Evolutionary conservation across 2,797 vertebrate genomes (phyloP), one percentile per base, ranked within the genome.

Genomic region (Gephyroberyx darwinii): DNA sequence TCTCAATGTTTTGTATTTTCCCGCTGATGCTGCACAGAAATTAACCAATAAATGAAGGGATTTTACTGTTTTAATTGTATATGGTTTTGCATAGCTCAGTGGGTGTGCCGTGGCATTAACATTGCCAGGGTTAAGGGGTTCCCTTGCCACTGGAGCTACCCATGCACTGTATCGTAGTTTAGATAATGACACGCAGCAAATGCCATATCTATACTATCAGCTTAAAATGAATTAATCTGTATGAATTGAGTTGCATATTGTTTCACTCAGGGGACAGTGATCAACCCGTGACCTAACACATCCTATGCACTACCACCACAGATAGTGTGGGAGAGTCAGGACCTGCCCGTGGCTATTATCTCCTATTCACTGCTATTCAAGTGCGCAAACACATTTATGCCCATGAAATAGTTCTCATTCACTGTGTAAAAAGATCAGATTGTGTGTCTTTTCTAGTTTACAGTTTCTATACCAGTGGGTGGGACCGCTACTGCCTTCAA

Each of bases 31-130:
- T 72, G 33, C 20, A 65, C 70, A 51, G 33, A 41, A 65, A 51
- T 65, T 59, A 43, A 22, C 16, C 12, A 50, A 54, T 62, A 78
- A 74, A 77, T 71, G 35, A 69, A 68, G 70, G 64, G 43, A 73
- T 68, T 43, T 47, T 26, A 43, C 31, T 54, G 43, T 61, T 47
- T 69, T 47, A 31, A n/a, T 69, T 33, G 37, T 61, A 65, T 43
- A 45, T 64, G 20, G 5, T 58, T 13, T 17, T 47, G 54, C 16
- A 35, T 35, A 41, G 8, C 33, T 64, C 48, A 51, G 48, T 35
- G 65, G 9, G 9, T 55, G 35, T 26, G 2, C 35, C 35, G 35
- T 16, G 39, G 8, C 12, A 43, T 3, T 12, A 43, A 14, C 41
- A 43, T 43, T 14, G 12, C 2, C 45, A 65, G 41, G 13, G n/a